Conservation (phyloP, 2,113 vertebrate species). For the Pycnonotus jocosus region DNA sequence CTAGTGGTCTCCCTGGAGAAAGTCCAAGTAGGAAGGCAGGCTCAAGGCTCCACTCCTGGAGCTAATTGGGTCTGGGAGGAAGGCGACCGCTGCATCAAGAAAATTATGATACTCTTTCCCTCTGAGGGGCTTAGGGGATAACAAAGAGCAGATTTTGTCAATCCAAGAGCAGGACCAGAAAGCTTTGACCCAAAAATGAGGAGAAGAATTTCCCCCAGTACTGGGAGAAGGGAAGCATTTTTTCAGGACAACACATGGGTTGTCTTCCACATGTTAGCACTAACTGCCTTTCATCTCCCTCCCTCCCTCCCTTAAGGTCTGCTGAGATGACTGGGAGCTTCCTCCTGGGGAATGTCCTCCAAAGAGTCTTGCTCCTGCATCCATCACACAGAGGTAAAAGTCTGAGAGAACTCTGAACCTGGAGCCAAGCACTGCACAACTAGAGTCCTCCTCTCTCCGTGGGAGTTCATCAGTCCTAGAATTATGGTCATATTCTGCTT, state of each 20-base stretch:
- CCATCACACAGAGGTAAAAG: neutral
- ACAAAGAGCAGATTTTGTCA: neutral
- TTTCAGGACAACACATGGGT: neutral
- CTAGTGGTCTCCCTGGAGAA: constrained; percentile 46
- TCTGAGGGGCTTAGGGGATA: neutral
- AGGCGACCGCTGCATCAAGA: neutral
- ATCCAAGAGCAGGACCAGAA: neutral
- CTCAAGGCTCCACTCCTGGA: neutral
- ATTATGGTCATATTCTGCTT: neutral
- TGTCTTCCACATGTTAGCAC: neutral
- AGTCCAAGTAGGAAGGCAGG: constrained; percentile 6
- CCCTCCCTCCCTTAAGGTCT: neutral
- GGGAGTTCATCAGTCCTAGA: neutral
- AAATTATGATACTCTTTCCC: neutral
- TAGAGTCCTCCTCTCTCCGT: neutral
- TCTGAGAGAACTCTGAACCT: neutral
- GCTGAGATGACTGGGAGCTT: neutral
- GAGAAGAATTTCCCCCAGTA: neutral
- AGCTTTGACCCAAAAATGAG: neutral
- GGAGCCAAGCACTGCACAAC: neutral
- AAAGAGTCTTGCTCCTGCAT: neutral
- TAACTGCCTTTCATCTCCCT: neutral
- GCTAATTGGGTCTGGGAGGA: neutral
- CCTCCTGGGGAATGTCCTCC: neutral
- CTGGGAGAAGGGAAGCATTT: neutral